Conservation (phyloP, 2,888 invertebrate genomes). For the Tachina grossa region DNA sequence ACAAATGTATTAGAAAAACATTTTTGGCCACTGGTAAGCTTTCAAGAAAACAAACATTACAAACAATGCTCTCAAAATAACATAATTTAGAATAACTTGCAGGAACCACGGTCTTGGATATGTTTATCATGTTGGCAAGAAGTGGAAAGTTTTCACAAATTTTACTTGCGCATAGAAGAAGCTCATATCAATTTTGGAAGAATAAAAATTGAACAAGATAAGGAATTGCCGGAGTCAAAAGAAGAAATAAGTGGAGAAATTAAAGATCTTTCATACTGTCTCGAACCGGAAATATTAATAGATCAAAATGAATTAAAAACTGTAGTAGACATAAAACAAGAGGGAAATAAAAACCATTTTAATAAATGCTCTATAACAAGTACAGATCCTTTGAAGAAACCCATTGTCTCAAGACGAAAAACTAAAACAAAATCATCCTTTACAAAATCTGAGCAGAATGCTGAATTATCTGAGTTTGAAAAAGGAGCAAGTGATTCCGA, state of each 20-base stretch:
- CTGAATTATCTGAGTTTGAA: constrained; percentile 38
- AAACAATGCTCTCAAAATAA: not conserved
- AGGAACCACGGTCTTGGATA: too few relatives aligned
- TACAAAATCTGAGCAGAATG: constrained; percentile 42
- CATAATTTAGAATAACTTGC: constrained; percentile 27
- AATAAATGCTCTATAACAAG: constrained; percentile 10
- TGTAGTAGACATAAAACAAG: not conserved
- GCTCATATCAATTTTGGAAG: too few relatives aligned
- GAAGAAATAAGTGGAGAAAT: constrained; percentile 1
- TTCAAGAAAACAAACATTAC: not conserved
- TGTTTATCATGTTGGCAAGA: too few relatives aligned
- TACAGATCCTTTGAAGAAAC: constrained; percentile 45
- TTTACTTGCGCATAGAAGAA: too few relatives aligned
- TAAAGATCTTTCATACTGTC: constrained; percentile 2
- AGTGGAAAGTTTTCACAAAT: too few relatives aligned
- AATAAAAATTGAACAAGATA: too few relatives aligned
- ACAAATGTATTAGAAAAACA: constrained; percentile 57
- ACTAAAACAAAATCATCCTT: not conserved
- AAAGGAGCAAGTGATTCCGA: constrained; percentile 57
- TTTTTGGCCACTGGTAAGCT: constrained; percentile 63
- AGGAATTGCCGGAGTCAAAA: too few relatives aligned
- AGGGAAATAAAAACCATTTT: too few relatives aligned
- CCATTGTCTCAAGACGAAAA: constrained; percentile 4
- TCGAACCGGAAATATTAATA: constrained; percentile 43
- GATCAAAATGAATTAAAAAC: not conserved